A percentile compares a stretch with the other conserved stretches of the same genome.
phyloP scores from a whole-genome alignment of 1,140 invertebrate species.

The Drosophila tropicalis region DNA sequence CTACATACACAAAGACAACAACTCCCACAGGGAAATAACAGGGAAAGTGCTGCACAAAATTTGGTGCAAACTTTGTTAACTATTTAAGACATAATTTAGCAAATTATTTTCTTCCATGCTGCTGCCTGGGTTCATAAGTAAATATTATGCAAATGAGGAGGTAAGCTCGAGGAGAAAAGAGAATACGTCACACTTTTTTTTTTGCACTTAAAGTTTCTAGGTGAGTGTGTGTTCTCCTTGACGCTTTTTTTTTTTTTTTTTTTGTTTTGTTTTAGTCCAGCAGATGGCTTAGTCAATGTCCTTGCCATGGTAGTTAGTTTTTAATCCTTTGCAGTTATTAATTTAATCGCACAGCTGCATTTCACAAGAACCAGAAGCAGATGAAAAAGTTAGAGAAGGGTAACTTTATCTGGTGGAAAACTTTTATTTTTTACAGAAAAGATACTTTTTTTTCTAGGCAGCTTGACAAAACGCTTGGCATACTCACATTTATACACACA shows the following conservation, averaged over 20 bases:
- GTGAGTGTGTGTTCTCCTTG: background rate
- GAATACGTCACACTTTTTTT: background rate
- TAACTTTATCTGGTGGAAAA: constrained; percentile 21
- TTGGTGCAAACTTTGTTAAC: constrained; percentile 78
- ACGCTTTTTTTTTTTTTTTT: constrained; percentile 12
- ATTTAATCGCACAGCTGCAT: constrained; percentile 79
- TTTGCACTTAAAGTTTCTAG: constrained; percentile 58
- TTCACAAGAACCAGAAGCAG: constrained; percentile 38
- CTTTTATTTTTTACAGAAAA: constrained; percentile 32
- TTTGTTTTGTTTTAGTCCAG: constrained; percentile 26
- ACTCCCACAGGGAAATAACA: constrained; percentile 17
- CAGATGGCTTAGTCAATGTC: constrained; percentile 61
- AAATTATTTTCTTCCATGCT: constrained; percentile 76
- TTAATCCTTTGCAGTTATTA: constrained; percentile 81
- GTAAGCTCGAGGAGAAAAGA: constrained; percentile 21
- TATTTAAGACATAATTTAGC: constrained; percentile 81
- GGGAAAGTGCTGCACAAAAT: constrained; percentile 49
- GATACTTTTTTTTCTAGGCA: background rate
- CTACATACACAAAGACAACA: background rate
- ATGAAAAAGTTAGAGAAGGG: background rate
- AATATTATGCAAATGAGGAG: constrained; percentile 78
- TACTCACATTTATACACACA: too few relatives aligned
- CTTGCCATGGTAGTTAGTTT: constrained; percentile 74
- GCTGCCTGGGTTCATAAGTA: constrained; percentile 51
- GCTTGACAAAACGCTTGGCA: constrained; percentile 66